Evolutionary conservation across 1,140 invertebrate species (phyloP).

Genomic region (Octopus sinensis): DNA sequence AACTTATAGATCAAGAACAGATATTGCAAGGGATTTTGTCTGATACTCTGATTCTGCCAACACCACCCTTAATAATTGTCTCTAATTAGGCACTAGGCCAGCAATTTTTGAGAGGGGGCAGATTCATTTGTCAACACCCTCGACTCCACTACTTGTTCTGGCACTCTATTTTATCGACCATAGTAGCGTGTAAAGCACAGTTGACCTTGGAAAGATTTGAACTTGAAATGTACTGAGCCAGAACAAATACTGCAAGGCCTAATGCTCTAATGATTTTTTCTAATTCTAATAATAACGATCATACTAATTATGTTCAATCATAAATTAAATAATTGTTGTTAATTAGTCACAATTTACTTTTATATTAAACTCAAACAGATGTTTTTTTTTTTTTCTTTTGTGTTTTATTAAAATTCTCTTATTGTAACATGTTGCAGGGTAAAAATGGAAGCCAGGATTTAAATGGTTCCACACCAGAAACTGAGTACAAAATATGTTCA

Average conservation of each 20-base stretch:
- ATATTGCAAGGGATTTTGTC: too few relatives aligned
- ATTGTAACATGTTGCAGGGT: neutral
- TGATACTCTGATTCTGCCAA: too few relatives aligned
- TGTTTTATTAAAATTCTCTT: neutral
- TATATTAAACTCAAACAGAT: neutral
- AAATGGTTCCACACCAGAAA: neutral
- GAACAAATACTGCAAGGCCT: neutral
- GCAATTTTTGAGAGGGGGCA: too few relatives aligned
- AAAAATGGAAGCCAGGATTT: neutral
- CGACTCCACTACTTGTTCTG: too few relatives aligned
- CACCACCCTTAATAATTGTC: too few relatives aligned
- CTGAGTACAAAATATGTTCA: neutral
- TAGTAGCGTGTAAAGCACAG: too few relatives aligned
- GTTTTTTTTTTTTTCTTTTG: neutral
- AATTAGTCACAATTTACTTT: neutral
- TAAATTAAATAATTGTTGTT: neutral
- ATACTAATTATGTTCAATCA: neutral
- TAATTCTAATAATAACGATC: neutral
- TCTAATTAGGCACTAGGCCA: too few relatives aligned
- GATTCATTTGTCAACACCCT: too few relatives aligned
- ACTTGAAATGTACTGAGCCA: neutral
- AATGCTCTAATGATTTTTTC: neutral
- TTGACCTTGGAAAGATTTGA: neutral
- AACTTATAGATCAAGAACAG: too few relatives aligned
- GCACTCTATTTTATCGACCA: too few relatives aligned